Conservation (phyloP, 30 jellyfish, hydroid and myxozoan genomes). For the Sanderia malayensis region DNA sequence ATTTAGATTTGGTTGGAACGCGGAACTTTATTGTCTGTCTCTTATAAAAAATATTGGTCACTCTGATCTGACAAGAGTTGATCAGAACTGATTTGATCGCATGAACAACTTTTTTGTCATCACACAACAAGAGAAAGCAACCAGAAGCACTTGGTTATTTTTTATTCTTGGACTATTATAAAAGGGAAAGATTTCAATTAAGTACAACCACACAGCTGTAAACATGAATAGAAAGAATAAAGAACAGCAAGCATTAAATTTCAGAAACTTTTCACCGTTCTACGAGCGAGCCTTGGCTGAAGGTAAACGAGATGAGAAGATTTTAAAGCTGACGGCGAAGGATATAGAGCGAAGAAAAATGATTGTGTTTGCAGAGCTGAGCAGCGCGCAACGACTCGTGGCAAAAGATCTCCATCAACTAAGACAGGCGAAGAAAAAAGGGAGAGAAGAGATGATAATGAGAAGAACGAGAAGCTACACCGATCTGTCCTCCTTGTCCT, state of each 20-base stretch:
- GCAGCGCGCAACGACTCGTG: conserved; percentile 55
- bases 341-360: conserved; percentile 50
- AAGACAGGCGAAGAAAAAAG: conserved; percentile 32
- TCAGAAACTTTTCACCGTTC: conserved; percentile 50
- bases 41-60: no score
- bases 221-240: background rate
- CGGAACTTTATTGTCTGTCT: no score
- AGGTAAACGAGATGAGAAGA: conserved; percentile 50
- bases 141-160: no score
- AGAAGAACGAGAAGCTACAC: conserved; percentile 16
- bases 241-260: background rate
- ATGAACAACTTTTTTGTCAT: no score
- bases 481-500: no score
- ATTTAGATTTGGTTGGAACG: no score
- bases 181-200: no score
- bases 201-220: no score
- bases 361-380: conserved; percentile 32
- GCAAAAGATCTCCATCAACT: conserved; percentile 44
- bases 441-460: conserved; percentile 3
- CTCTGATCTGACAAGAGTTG: no score
- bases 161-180: no score
- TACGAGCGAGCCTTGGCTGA: conserved; percentile 60
- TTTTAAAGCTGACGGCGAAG: conserved; percentile 24
- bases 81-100: no score
- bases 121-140: no score